phyloP scores from a whole-genome alignment of 2,797 vertebrate species.

The Leptodactylus fallax region DNA sequence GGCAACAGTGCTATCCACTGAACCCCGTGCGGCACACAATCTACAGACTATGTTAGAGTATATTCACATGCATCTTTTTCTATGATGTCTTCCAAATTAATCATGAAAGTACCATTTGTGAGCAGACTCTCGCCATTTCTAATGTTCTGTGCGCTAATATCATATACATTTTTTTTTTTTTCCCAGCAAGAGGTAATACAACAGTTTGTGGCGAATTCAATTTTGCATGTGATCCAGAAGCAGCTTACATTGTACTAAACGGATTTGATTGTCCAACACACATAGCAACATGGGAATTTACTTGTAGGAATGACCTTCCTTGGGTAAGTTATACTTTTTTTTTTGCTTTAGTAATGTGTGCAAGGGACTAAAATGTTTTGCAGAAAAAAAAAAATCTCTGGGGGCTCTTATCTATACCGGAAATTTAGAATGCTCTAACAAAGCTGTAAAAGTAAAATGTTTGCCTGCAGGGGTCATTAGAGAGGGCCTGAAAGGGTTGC shows the following conservation, averaged over 20 bases:
- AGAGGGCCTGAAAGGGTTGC: no score
- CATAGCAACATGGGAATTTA: conserved; percentile 72
- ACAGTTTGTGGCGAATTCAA: conserved; percentile 81
- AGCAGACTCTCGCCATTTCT: no score
- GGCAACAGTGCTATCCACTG: no score
- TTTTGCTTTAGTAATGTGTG: not conserved
- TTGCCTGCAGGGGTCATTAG: no score
- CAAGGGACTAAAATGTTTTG: not conserved
- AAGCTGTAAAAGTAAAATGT: no score
- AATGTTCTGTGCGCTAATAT: no score
- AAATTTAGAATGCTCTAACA: no score
- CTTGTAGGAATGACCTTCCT: conserved; percentile 41
- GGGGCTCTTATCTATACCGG: not conserved
- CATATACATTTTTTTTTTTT: not conserved
- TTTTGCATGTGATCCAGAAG: conserved; percentile 82
- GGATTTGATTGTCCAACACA: conserved; percentile 78
- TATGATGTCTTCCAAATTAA: no score
- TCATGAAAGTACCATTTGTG: no score
- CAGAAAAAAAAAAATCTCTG: not conserved
- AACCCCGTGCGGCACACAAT: no score
- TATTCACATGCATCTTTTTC: no score
- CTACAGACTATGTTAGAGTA: no score
- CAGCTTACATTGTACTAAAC: conserved; percentile 82
- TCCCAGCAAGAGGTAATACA: conserved; percentile 79
- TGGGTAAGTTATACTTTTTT: conserved; percentile 62